phyloP scores from a whole-genome alignment of 2,888 invertebrate species.

The Drosophila phalerata region DNA sequence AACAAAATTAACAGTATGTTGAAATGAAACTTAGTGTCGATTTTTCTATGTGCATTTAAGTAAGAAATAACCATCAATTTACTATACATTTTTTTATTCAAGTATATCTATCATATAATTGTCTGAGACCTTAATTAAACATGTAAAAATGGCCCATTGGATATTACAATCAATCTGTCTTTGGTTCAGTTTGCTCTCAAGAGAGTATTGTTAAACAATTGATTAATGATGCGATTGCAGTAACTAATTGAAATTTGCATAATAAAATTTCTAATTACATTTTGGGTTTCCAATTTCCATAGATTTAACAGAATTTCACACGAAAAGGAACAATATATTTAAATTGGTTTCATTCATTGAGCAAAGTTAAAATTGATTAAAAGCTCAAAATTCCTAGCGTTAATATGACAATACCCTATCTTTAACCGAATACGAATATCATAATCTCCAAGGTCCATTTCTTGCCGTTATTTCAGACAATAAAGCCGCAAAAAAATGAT shows the following conservation, averaged over 20 bases:
- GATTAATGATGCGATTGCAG: constrained; percentile 26
- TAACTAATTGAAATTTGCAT: constrained; percentile 12
- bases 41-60: no score
- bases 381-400: not conserved
- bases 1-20: constrained; percentile 11
- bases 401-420: not conserved
- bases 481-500: constrained; percentile 34
- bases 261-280: constrained; percentile 19
- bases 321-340: not conserved
- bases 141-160: not conserved
- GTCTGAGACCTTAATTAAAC: not conserved
- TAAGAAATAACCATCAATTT: no score
- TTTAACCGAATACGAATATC: not conserved
- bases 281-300: constrained; percentile 1
- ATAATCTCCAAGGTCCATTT: not conserved
- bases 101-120: not conserved
- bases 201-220: constrained; percentile 1
- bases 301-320: not conserved
- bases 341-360: not conserved
- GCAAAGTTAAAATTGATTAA: not conserved
- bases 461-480: constrained; percentile 28
- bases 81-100: no score
- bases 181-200: not conserved
- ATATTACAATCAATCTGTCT: no score
- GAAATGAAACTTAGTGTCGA: no score